These are phyloP conservation scores for Chionis minor DNA, from an alignment of 2,113 vertebrate genomes.

Conservation along the genomic window DNA sequence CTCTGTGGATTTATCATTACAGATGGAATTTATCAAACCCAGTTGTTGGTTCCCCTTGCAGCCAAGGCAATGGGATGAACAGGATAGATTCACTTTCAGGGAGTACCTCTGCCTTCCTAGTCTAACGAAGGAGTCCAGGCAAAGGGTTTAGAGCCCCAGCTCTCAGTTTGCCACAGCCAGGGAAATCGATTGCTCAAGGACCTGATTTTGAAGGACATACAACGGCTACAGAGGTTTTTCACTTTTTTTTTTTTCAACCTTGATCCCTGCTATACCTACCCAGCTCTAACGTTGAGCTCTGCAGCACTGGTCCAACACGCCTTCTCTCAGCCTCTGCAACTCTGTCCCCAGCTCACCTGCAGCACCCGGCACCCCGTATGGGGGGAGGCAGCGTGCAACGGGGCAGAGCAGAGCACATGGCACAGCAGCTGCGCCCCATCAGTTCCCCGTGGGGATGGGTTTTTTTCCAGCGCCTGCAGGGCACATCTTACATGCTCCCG, in stretches of 20 bases:
- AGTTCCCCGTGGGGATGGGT: neutral
- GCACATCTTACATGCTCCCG: rapidly evolving
- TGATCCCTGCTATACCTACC: neutral
- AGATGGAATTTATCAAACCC: neutral
- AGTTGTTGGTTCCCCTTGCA: neutral
- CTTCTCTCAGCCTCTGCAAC: neutral
- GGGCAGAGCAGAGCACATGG: neutral
- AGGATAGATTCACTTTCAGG: neutral
- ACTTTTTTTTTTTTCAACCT: neutral
- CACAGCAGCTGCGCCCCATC: neutral
- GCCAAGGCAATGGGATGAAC: neutral
- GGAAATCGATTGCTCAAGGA: neutral
- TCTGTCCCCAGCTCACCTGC: neutral
- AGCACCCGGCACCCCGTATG: neutral
- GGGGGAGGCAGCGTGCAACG: neutral
- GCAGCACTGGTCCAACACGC: rapidly evolving
- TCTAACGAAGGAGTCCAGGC: neutral
- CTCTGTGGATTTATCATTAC: neutral
- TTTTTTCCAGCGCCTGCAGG: neutral
- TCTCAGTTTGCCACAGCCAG: neutral
- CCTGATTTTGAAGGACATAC: neutral
- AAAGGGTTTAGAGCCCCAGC: neutral
- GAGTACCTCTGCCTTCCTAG: neutral
- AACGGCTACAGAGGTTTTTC: neutral
- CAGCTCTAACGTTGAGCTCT: neutral